A percentile compares a stretch with the other conserved stretches of the same genome.
Conservation (phyloP, 2,888 invertebrate species). For the Clistopyga incitator region DNA sequence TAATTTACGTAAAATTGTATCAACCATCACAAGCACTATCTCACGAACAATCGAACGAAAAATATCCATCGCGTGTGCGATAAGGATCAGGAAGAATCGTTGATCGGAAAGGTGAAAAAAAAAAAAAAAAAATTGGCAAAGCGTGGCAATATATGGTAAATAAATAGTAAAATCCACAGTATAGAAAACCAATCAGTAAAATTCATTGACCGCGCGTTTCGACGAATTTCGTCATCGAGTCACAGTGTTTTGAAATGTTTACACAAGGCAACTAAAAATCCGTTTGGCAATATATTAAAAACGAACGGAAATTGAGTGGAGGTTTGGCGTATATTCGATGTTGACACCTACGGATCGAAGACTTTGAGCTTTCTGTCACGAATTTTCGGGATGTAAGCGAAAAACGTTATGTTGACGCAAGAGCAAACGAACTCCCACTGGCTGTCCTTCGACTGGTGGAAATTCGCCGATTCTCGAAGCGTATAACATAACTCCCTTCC, state of each 20-base stretch:
- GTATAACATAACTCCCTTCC: conserved; percentile 31
- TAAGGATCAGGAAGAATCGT: background rate
- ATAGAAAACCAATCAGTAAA: background rate
- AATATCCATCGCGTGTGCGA: background rate
- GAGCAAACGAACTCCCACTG: conserved; percentile 34
- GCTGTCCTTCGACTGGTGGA: conserved; percentile 49
- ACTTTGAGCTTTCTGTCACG: background rate
- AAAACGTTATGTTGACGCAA: conserved; percentile 23
- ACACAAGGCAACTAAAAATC: background rate
- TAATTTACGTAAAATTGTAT: background rate
- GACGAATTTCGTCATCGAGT: background rate
- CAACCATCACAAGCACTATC: conserved; percentile 8
- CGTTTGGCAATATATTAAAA: background rate
- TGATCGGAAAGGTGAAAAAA: background rate
- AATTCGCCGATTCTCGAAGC: conserved; percentile 56
- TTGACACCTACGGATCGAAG: background rate
- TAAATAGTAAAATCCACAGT: no score
- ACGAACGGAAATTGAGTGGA: background rate
- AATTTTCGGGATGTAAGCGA: background rate
- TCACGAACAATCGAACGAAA: background rate
- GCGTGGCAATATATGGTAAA: no score
- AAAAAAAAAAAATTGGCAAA: background rate
- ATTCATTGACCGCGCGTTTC: background rate
- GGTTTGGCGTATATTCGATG: background rate
- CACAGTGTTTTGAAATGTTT: background rate